Evolutionary conservation across 2,888 invertebrate species (phyloP), one percentile per base, ranked within the genome.

Genomic region (Andrena minutula): DNA sequence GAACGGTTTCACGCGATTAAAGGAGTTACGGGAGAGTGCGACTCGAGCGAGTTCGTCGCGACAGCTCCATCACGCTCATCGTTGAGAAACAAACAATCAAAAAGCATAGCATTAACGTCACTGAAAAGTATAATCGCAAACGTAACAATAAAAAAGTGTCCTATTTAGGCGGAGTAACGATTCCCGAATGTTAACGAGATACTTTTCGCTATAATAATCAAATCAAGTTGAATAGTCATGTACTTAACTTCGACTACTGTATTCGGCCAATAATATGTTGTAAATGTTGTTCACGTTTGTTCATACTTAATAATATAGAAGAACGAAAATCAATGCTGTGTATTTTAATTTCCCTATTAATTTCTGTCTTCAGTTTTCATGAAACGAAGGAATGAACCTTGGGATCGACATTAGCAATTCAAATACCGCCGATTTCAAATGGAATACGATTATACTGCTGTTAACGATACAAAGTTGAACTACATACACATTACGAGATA

Each of bases 231-330:
- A 79, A 80, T 75, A 86, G 79, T 85, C 85, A 77, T 88, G 90
- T 90, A 90, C 89, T 91, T 91, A 90, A 89, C 79, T 89, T 80
- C 84, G 78, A 86, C 68, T 64, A 69, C 74, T 88, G 83, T 78
- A 87, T 87, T 88, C 85, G 82, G 82, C 85, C 85, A 85, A 88
- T 85, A 85, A 87, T 89, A 83, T 80, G 84, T 90, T 90, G 86
- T 90, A 89, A 90, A 89, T 89, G 89, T 92, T 91, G 92, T 92
- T 92, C 88, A 91, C 89, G 89, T 89, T 91, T 91, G 90, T 92
- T 89, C 84, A 90, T 85, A 89, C 86, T 83, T 84, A 89, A 84
- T 85, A 86, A 87, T 87, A 88, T 76, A 88, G 32, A 56, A 61
- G 56, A 75, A 83, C 51, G 74, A 82, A 78, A 82, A 82, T 81